Base-by-base conservation (phyloP, 1,140 invertebrate genomes). In the Semibalanus balanoides region DNA sequence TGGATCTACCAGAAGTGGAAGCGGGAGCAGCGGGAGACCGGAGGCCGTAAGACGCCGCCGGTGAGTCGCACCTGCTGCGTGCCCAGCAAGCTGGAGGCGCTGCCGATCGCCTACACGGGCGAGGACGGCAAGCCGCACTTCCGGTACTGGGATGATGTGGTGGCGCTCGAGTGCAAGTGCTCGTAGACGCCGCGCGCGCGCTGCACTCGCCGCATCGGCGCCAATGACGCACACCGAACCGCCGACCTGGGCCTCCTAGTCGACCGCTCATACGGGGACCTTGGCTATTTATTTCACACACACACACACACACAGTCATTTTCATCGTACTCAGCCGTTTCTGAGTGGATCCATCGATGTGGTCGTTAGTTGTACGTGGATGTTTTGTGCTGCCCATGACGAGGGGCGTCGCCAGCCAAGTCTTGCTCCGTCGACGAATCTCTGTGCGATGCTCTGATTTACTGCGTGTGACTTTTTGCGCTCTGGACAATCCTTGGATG, bases 141-240 rank as follows among this genome's bases (percentile, higher is more conserved):
- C 35, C 88, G 89, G 25, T 88, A 87, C 40, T 90, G 90, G 89
- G 87, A 88, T 78, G 88, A 91, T 79, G 91, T 91, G 86, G 86
- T 87, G 79, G 90, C 92, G 28, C 79, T 88, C 31, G 90, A 91
- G 81, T 92, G 91, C 82, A 89, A 89, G 74, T 92, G 91, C 83
- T 89, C 89, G 74, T 92, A 87, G 51, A 25, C 51, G 22, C 51
- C 11, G 51, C 22, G 51, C 22, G 51, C 51, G 14, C 51, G 51
- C 22, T 19, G 51, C 51, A 64, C 51, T 14, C 14, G 22, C 51
- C 51, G 22, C 11, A 22, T 64, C 51, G 51, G 51, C 51, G 51
- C 51, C 51, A 64, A 64, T 22, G 11, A 64, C 51, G 51, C 51
- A 25, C 51, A 25, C 51, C 7, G 25, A 43, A 25, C 25, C 28